Evolutionary conservation across 2,113 vertebrate species (phyloP).

Genomic region (Poecile atricapillus): DNA sequence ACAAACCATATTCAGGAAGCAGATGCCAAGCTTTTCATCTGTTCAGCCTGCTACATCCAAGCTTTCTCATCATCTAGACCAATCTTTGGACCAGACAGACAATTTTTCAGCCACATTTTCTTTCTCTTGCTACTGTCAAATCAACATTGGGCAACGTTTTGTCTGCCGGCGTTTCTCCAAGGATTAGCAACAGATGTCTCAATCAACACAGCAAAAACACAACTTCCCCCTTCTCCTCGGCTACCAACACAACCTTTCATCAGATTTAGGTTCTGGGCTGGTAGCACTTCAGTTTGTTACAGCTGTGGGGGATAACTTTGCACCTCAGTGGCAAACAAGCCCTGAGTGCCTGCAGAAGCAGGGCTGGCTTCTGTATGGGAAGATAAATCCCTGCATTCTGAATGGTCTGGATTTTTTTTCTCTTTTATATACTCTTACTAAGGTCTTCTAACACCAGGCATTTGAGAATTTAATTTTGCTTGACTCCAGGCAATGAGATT

Average conservation of each 20-base stretch:
- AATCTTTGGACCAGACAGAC: conserved; percentile 31
- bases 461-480: neutral
- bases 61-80: conserved; percentile 12
- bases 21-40: conserved; percentile 53
- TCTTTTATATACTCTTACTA: neutral
- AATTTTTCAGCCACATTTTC: conserved; percentile 45
- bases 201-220: conserved; percentile 5
- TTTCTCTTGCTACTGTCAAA: conserved; percentile 35
- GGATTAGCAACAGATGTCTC: conserved; percentile 57
- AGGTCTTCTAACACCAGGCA: neutral
- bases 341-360: neutral
- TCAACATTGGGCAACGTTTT: conserved; percentile 41
- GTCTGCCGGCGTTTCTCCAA: neutral
- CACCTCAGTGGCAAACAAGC: neutral
- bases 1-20: neutral
- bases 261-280: neutral
- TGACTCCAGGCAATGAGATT: neutral
- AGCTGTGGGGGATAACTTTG: neutral
- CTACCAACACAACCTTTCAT: neutral
- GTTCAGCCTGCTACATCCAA: conserved; percentile 35
- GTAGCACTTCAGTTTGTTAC: neutral
- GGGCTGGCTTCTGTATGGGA: neutral
- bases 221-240: neutral
- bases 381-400: neutral
- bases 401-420: neutral